Percentiles rank a stretch among this genome's conserved stretches.
Evolutionary conservation across 2,797 vertebrate species (phyloP).

Genomic region (Helarctos malayanus): DNA sequence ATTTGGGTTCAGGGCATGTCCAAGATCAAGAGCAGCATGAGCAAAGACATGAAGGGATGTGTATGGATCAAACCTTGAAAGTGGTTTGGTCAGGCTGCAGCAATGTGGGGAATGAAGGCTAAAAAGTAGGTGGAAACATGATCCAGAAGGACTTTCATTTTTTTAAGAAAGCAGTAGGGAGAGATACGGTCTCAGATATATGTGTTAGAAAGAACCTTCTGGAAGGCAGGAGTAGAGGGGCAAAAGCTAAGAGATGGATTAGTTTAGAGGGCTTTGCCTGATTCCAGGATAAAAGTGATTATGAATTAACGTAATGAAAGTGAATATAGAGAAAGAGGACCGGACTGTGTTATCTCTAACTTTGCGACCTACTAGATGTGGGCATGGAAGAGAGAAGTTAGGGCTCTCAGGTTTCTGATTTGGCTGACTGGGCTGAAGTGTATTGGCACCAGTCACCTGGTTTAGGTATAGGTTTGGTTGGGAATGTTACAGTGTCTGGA

Average conservation of each 20-base stretch:
- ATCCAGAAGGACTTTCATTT: background rate
- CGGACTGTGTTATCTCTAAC: background rate
- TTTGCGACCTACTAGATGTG: background rate
- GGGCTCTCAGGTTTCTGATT: background rate
- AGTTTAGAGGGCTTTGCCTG: background rate
- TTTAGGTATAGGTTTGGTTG: background rate
- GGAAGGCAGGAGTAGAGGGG: background rate
- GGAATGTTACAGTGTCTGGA: background rate
- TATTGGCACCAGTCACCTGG: accelerated
- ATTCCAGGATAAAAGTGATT: background rate
- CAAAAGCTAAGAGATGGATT: background rate
- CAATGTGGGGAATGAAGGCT: background rate
- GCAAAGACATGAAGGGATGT: background rate
- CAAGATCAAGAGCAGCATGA: background rate
- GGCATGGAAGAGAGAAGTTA: background rate
- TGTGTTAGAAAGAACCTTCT: background rate
- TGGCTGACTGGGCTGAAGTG: accelerated
- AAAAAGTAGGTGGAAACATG: background rate
- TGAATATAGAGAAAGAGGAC: background rate
- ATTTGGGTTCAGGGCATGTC: background rate
- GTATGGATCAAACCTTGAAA: too few species aligned
- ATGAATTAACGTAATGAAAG: background rate
- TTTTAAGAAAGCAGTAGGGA: background rate
- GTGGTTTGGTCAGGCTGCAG: background rate
- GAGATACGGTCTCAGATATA: background rate